Percentiles rank a stretch among this genome's conserved stretches.
Conservation (phyloP, 2,113 vertebrate species). For the Syrmaticus mikado region DNA sequence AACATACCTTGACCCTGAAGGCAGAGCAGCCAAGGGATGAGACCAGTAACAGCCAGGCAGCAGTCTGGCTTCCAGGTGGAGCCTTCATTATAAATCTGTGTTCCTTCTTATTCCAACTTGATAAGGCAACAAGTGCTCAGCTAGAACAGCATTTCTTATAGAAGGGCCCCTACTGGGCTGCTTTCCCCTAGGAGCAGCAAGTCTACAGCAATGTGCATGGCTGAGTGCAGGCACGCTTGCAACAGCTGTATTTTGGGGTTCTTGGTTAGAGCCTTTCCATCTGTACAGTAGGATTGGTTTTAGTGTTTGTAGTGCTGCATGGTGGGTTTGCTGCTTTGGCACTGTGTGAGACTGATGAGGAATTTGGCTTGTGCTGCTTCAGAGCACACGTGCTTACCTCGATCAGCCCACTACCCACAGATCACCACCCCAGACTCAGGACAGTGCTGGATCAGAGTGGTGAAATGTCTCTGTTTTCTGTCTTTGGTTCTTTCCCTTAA, state of each 20-base stretch:
- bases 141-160: neutral
- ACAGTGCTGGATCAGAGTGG: no score
- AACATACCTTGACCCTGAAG: neutral
- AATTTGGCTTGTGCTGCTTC: neutral
- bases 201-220: neutral
- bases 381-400: no score
- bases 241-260: neutral
- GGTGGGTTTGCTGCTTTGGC: no score
- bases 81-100: neutral
- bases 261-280: neutral
- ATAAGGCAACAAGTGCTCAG: neutral
- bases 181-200: neutral
- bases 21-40: neutral
- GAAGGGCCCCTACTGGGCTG: neutral
- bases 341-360: neutral
- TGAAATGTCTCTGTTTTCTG: no score
- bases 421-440: no score
- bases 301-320: neutral
- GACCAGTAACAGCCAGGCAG: neutral
- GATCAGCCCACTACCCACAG: no score
- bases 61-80: neutral
- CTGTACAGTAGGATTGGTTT: neutral
- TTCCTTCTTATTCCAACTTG: neutral
- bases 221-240: neutral
- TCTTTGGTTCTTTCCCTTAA: no score